Base-by-base conservation (phyloP, 2,888 invertebrate species). In the Caenorhabditis becei region DNA sequence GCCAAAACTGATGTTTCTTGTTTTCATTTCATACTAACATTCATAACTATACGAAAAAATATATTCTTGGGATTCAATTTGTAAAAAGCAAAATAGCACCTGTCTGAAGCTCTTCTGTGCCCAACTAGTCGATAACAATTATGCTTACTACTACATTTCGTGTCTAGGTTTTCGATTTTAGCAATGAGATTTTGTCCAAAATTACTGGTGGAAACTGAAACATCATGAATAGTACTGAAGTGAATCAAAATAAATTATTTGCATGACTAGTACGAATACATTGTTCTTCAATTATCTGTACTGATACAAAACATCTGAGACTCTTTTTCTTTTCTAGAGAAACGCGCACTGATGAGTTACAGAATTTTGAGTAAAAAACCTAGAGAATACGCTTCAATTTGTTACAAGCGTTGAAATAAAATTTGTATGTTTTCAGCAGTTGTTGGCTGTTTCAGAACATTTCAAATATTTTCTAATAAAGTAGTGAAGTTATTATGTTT, bases 1-100 rank as follows among this genome's bases (percentile, higher is more conserved):
- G 16, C 14, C 3, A 41, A 5, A 51, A 14, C 20, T 49, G 20
- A 18, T 54, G 67, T 69, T 56, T 58, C 32, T 58, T 20, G 35
- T 58, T 49, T 58, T 69, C n/a, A 35, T 53, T n/a, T 2, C 20
- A 16, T 56, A 10, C 28, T 41, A 47, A 32, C 32, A n/a, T n/a
- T n/a, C n/a, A n/a, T 53, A 53, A 71, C 62, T 71, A 71, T 71
- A 71, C 70, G 70, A 62, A 71, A 70, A 70, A 26, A 70, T 61
- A 18, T 61, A 26, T 41, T 49, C 28, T 20, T 5, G 47, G 14
- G 69, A 70, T 41, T 51, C 28, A 54, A 28, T 61, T 32, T 8
- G 20, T 70, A 10, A 44, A 44, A 53, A 44, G 37, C 53, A 26
- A 53, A 62, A 62, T 62, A 62, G 2, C 70, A 71, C 70, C 70